A percentile compares a stretch with the other conserved stretches of the same genome.
phyloP scores from a whole-genome alignment of 2,888 invertebrate genomes.

The Caenorhabditis imperialis region DNA sequence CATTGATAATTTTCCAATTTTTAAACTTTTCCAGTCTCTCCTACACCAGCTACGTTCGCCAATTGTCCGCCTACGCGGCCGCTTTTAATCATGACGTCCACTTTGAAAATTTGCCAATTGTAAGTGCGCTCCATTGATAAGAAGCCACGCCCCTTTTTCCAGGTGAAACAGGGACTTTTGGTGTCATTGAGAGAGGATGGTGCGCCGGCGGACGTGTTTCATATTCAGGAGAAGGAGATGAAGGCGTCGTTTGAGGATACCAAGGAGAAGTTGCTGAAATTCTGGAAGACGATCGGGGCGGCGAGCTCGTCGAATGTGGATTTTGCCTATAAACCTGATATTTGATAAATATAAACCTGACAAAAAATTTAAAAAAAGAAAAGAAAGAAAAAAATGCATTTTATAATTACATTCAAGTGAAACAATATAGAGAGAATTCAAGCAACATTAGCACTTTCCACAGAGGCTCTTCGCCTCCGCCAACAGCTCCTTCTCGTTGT shows the following conservation, averaged over 20 bases:
- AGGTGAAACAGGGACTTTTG: constrained; percentile 24
- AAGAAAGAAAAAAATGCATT: neutral
- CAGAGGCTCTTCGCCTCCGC: constrained; percentile 58
- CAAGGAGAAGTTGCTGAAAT: constrained; percentile 14
- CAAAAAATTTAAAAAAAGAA: neutral
- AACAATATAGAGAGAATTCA: constrained; percentile 4
- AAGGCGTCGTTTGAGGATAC: constrained; percentile 16
- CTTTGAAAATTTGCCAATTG: constrained; percentile 9
- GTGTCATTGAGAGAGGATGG: constrained; percentile 49
- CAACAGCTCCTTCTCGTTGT: constrained; percentile 59
- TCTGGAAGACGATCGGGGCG: constrained; percentile 28
- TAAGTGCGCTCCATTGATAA: neutral
- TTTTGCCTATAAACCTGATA: constrained; percentile 35
- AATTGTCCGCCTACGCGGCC: constrained; percentile 49
- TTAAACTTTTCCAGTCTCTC: constrained; percentile 43
- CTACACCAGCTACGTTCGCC: constrained; percentile 27
- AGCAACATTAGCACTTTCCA: constrained; percentile 55
- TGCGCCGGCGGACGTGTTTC: constrained; percentile 31
- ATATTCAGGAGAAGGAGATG: constrained; percentile 25
- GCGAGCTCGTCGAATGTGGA: constrained; percentile 17
- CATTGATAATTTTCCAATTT: neutral
- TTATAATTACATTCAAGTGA: constrained; percentile 8
- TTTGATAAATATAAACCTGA: neutral
- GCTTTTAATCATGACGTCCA: constrained; percentile 42
- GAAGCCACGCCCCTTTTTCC: no score